These are phyloP conservation scores for Cyprinodon diabolis DNA, from an alignment of 2,797 vertebrate species.

Conservation along the genomic window DNA sequence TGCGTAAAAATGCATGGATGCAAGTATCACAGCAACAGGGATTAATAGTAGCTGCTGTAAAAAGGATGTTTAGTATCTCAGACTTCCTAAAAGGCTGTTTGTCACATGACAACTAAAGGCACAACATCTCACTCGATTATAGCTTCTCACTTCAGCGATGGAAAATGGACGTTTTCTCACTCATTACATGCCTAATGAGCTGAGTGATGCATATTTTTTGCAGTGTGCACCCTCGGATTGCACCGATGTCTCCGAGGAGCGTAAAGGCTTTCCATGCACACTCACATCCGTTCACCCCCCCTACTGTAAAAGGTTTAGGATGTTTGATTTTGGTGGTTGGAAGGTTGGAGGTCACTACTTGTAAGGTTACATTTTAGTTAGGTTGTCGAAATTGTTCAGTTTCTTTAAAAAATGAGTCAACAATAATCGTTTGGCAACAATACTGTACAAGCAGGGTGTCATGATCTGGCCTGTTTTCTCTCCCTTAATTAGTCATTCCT, in stretches of 20 bases:
- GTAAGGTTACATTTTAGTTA: too few species aligned
- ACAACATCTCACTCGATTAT: background rate
- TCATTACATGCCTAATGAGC: slow-evolving; percentile 10
- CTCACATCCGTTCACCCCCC: slow-evolving; percentile 6
- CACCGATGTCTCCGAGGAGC: slow-evolving; percentile 33
- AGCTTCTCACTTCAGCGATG: background rate
- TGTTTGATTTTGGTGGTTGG: too few species aligned
- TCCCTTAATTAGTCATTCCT: too few species aligned
- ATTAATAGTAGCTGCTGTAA: background rate
- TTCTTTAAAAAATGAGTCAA: too few species aligned
- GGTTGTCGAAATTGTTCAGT: too few species aligned
- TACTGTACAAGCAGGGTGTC: too few species aligned
- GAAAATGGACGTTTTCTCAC: slow-evolving; percentile 11
- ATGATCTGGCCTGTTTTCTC: too few species aligned
- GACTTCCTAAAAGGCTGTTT: background rate
- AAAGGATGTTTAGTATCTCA: background rate
- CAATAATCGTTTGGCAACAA: too few species aligned
- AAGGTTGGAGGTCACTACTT: too few species aligned
- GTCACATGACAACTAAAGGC: background rate
- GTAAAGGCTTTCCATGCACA: slow-evolving; percentile 20
- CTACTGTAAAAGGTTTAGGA: slow-evolving; percentile 20
- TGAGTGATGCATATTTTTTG: slow-evolving; percentile 40
- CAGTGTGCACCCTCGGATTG: slow-evolving; percentile 49
- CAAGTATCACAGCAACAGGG: slow-evolving; percentile 25
- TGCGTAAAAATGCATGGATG: background rate